Evolutionary conservation across 2,113 vertebrate genomes (phyloP).

Genomic region (Calypte anna): DNA sequence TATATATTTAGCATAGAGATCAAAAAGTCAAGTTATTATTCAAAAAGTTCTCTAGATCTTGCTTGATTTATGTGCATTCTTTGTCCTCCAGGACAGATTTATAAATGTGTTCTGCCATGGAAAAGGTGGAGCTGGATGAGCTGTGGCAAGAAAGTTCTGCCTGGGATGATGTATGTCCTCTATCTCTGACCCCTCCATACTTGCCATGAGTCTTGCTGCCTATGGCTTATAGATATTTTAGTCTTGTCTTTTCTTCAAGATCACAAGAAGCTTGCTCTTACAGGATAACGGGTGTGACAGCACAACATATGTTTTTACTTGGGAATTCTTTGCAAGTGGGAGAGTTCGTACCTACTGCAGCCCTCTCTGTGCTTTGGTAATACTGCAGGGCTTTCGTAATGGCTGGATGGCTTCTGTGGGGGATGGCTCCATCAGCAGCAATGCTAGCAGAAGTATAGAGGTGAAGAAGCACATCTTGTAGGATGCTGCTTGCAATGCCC

Average conservation of each 20-base stretch:
- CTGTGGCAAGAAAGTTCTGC: not conserved
- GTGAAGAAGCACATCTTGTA: not conserved
- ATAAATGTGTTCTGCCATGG: not conserved
- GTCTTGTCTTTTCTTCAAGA: not conserved
- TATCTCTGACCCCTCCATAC: not conserved
- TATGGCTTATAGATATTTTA: not conserved
- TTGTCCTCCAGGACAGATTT: not conserved
- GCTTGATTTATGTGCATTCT: constrained; percentile 7
- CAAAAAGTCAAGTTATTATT: not conserved
- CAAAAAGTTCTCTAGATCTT: not conserved
- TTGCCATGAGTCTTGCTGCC: not conserved
- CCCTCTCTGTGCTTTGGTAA: not conserved
- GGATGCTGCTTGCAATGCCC: not conserved
- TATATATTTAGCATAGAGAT: not conserved
- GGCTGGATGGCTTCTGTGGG: not conserved
- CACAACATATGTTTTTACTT: accelerated
- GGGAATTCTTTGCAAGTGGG: not conserved
- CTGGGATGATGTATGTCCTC: not conserved
- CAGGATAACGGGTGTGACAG: not conserved
- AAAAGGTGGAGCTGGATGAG: not conserved
- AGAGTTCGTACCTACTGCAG: not conserved
- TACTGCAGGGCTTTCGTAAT: not conserved
- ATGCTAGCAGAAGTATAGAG: not conserved
- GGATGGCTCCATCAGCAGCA: not conserved
- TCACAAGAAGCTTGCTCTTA: not conserved